Base-by-base conservation (phyloP, 2,113 vertebrate genomes). In the Tympanuchus pallidicinctus region DNA sequence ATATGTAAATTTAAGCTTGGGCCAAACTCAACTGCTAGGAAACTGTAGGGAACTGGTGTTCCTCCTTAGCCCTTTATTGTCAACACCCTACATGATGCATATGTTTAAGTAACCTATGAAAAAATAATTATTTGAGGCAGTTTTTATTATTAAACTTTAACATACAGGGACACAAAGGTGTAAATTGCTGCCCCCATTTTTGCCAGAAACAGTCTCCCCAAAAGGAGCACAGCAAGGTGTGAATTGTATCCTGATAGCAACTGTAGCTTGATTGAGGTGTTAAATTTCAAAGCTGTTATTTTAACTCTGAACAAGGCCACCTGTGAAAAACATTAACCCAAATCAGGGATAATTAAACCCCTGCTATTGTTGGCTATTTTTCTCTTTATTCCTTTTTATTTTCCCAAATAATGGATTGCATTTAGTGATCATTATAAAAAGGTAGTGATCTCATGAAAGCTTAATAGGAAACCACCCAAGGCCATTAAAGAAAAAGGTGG, bases 211-310 rank as follows among this genome's bases (percentile, higher is more conserved):
- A 32, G 10, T 75, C 43, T 75, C 70, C 79, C 74, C 60, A 42
- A 63, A 88, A 80, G 22, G 50, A 89, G 28, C 5, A 6, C 0
- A 9, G 64, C 50, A 94, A 92, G 91, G 87, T 94, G 82, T 85
- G 87, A 95, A 77, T 92, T 94, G 82, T 47, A 87, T 32, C 42
- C 74, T 40, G 73, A 86, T 40, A 82, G 45, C 81, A 92, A 87
- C 82, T 74, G 82, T 77, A 72, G 86, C 78, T 93, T 77, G 36
- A 57, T 8, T 69, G 42, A 94, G 65, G 89, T 81, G 87, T 36
- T 94, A 94, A 93, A 86, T 30, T 66, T 57, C 75, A 92, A 96
- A 92, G 82, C 87, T 88, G 79, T 89, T 78, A 66, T 77, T 88
- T 86, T 67, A 92, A 80, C 20, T 48, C 17, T 22, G 34, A 89